Percentiles rank a stretch among this genome's conserved stretches.
Conservation (phyloP, 2,888 invertebrate genomes). For the Rugalucina vietnamica region DNA sequence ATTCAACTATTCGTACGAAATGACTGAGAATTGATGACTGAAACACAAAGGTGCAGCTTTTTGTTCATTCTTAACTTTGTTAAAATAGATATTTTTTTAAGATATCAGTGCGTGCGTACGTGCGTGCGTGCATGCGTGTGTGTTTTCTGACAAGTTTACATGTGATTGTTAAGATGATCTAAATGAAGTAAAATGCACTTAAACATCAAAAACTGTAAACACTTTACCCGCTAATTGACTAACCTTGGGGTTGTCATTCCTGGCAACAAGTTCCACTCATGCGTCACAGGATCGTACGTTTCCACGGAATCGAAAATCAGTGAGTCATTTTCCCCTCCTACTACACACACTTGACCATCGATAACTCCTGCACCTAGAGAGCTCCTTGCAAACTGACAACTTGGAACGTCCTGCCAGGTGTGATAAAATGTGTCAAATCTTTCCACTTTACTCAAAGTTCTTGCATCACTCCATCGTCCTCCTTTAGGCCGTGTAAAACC, state of each 20-base stretch:
- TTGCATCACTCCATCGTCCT: slow-evolving; percentile 89
- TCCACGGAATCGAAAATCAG: slow-evolving; percentile 88
- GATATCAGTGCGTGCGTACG: too few species aligned
- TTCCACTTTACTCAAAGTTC: slow-evolving; percentile 91
- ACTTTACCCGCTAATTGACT: too few species aligned
- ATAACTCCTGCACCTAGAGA: slow-evolving; percentile 94
- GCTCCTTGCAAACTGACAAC: slow-evolving; percentile 93
- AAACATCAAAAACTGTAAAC: too few species aligned
- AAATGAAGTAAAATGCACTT: too few species aligned
- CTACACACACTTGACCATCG: slow-evolving; percentile 94
- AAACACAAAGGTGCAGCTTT: too few species aligned
- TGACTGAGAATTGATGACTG: too few species aligned
- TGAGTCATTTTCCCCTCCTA: slow-evolving; percentile 94
- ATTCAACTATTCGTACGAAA: too few species aligned
- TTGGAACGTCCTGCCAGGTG: slow-evolving; percentile 81
- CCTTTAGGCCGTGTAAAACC: slow-evolving; percentile 94
- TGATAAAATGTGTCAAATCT: slow-evolving; percentile 86
- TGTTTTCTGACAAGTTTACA: too few species aligned
- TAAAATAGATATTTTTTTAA: too few species aligned
- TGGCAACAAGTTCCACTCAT: slow-evolving; percentile 87
- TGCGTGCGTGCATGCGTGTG: too few species aligned
- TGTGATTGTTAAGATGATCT: too few species aligned
- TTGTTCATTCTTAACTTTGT: too few species aligned
- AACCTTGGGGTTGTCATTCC: slow-evolving; percentile 84
- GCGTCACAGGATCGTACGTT: slow-evolving; percentile 78